phyloP scores from a whole-genome alignment of 2,888 invertebrate genomes.

The Mongoloraphidia duomilia region DNA sequence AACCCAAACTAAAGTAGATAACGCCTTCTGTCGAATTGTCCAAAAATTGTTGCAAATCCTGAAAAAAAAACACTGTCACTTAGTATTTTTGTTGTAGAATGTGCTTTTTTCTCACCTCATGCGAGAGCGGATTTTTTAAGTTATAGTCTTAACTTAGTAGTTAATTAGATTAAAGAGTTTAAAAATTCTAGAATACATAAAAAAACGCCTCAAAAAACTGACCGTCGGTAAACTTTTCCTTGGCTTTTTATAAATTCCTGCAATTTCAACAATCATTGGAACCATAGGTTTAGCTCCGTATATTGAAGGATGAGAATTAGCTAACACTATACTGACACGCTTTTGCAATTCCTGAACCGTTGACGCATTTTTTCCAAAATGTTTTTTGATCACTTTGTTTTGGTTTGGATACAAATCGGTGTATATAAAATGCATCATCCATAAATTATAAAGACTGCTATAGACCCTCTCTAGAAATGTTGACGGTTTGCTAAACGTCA shows the following conservation, averaged over 20 bases:
- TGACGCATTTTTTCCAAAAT: slow-evolving; percentile 7
- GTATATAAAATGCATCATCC: slow-evolving; percentile 6
- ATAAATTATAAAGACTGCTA: slow-evolving; percentile 1
- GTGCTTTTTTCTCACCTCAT: too few species aligned
- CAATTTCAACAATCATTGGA: slow-evolving; percentile 25
- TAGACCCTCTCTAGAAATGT: background rate
- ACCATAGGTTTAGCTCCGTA: slow-evolving; percentile 25
- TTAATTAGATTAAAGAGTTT: too few species aligned
- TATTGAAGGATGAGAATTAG: slow-evolving; percentile 26
- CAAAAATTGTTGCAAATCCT: slow-evolving; percentile 20
- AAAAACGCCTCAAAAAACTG: slow-evolving; percentile 3
- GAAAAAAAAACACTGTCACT: background rate
- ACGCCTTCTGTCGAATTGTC: slow-evolving; percentile 19
- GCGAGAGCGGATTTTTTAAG: too few species aligned
- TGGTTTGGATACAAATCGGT: slow-evolving; percentile 6
- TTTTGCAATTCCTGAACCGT: slow-evolving; percentile 12
- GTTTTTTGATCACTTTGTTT: slow-evolving; percentile 9
- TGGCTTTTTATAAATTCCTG: slow-evolving; percentile 26
- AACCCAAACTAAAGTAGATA: slow-evolving; percentile 24
- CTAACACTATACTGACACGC: slow-evolving; percentile 24
- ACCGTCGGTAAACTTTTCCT: slow-evolving; percentile 26
- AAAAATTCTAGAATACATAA: too few species aligned
- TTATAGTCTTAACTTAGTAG: too few species aligned
- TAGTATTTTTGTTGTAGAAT: background rate
- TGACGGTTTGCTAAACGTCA: background rate